These are phyloP conservation scores for Cephus sareptanus DNA, from an alignment of 2,888 invertebrate species.

Conservation along the genomic window DNA sequence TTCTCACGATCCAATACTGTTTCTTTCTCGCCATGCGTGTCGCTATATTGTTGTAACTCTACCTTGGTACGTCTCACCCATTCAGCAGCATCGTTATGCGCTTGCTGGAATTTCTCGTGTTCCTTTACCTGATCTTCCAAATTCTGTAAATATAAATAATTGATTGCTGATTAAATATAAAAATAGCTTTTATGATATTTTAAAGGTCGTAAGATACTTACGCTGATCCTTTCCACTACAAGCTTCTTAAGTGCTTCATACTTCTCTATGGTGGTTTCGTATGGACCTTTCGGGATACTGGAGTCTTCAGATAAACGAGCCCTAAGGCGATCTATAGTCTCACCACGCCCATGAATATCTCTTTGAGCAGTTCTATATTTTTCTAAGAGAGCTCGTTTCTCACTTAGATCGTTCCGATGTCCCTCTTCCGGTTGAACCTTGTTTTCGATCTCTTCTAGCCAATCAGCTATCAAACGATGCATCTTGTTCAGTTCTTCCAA, in stretches of 20 bases:
- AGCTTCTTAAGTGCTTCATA: slow-evolving; percentile 78
- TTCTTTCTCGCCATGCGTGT: slow-evolving; percentile 88
- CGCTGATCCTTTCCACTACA: slow-evolving; percentile 74
- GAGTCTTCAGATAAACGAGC: slow-evolving; percentile 78
- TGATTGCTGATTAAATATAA: not conserved
- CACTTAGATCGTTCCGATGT: slow-evolving; percentile 85
- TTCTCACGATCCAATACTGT: slow-evolving; percentile 81
- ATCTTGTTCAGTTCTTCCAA: slow-evolving; percentile 89
- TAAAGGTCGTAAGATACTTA: slow-evolving; percentile 61
- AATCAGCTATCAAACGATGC: slow-evolving; percentile 83
- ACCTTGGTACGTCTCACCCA: slow-evolving; percentile 85
- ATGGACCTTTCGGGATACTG: slow-evolving; percentile 75
- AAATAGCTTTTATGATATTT: slow-evolving; percentile 17
- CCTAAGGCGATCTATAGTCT: slow-evolving; percentile 82
- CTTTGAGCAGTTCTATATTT: slow-evolving; percentile 86
- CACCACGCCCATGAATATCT: slow-evolving; percentile 84
- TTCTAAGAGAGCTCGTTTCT: slow-evolving; percentile 89
- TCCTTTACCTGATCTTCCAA: slow-evolving; percentile 86
- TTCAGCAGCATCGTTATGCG: slow-evolving; percentile 84
- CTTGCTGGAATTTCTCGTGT: slow-evolving; percentile 88
- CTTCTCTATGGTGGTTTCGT: slow-evolving; percentile 76
- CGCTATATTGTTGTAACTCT: slow-evolving; percentile 86
- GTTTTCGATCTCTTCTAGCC: slow-evolving; percentile 89
- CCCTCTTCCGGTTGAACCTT: slow-evolving; percentile 82
- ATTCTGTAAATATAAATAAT: slow-evolving; percentile 64